Evolutionary conservation across 2,113 vertebrate genomes (phyloP), one percentile per base, ranked within the genome.

Genomic region (Austrofundulus limnaeus): DNA sequence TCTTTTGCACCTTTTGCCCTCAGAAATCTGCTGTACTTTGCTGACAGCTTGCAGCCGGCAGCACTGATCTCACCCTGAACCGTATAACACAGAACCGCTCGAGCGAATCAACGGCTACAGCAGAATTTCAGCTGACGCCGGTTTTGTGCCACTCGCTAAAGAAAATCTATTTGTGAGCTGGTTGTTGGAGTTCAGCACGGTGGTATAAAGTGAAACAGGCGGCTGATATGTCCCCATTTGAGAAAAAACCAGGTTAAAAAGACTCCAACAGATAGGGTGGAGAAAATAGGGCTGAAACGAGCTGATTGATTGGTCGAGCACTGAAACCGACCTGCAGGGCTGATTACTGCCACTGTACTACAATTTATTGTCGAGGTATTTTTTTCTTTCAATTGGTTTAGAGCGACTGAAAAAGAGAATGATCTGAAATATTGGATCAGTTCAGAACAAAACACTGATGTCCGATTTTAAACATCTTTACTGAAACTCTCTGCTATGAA

Each of bases 111-210:
- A 57, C 25, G 2, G 53, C 52, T 34, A 9, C 72, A 65, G 65
- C 73, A 66, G 54, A 70, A 74, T 83, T 89, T 82, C 34, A 81
- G 84, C 80, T 79, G 82, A 89, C 85, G 34, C 50, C 7, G 47
- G 52, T 65, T 82, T 80, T 60, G 66, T 81, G 70, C 66, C 31
- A 23, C 71, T 75, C 59, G 28, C 53, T 61, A 41, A 48, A 65
- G 47, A 70, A 80, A 82, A 84, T 85, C 38, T 66, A 76, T 70
- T 72, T 66, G 65, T 21, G 24, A 70, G 59, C 3, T 11, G 15
- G 16, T 43, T 19, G 25, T 55, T n/a, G 11, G 19, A 39, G 72
- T 70, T 75, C 16, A 43, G 64, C 1, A 21, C 60, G 24, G 61
- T 54, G 37, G 9, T 66, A 68, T 59, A 68, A 43, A 43, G 55